Evolutionary conservation across 2,888 invertebrate genomes (phyloP).

Genomic region (Synergus umbraculus): DNA sequence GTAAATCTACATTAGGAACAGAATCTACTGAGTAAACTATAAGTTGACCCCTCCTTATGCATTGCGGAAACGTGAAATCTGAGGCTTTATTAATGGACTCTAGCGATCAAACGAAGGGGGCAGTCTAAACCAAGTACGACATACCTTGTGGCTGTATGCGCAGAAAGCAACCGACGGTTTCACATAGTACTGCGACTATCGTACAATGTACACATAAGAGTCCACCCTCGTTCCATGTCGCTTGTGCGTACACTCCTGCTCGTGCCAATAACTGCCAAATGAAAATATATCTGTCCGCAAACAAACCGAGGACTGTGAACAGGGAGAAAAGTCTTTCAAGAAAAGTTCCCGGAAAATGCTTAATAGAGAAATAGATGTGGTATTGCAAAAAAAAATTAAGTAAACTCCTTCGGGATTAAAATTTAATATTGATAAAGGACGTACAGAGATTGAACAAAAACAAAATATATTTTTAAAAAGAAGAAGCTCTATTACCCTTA

Average conservation of each 20-base stretch:
- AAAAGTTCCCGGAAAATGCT: constrained; percentile 39
- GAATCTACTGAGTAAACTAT: constrained; percentile 29
- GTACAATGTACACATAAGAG: constrained; percentile 50
- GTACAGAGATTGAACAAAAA: neutral
- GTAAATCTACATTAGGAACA: constrained; percentile 35
- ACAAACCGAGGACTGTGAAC: constrained; percentile 66
- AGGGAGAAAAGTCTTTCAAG: constrained; percentile 47
- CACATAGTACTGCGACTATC: constrained; percentile 25
- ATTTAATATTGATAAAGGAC: neutral
- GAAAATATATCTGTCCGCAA: constrained; percentile 77
- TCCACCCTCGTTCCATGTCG: constrained; percentile 45
- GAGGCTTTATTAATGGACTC: constrained; percentile 75
- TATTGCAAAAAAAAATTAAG: constrained; percentile 48
- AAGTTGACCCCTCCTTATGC: constrained; percentile 46
- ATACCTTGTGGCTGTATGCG: constrained; percentile 65
- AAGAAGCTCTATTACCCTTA: neutral
- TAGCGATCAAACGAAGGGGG: constrained; percentile 67
- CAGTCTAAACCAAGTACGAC: constrained; percentile 59
- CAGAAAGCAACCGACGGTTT: constrained; percentile 54
- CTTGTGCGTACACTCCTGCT: constrained; percentile 57
- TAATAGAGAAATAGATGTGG: constrained; percentile 47
- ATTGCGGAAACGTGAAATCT: constrained; percentile 68
- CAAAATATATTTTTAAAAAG: neutral
- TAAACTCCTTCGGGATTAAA: constrained; percentile 9
- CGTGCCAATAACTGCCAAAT: constrained; percentile 77